phyloP scores from a whole-genome alignment of 2,888 invertebrate species.

The Linnaemya tessellans region DNA sequence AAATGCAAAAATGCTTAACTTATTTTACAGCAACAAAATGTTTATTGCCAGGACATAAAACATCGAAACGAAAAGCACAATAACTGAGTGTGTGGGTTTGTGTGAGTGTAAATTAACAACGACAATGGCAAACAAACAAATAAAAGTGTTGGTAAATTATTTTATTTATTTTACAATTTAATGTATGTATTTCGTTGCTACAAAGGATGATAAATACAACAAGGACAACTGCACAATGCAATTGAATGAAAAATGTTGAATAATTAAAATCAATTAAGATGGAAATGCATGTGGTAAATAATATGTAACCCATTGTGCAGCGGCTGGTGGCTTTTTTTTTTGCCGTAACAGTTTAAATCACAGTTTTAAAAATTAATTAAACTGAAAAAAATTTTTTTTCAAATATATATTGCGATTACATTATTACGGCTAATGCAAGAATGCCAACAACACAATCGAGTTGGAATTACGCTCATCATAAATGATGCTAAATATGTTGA shows the following conservation, averaged over 20 bases:
- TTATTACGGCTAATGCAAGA: no score
- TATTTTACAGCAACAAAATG: slow-evolving; percentile 40
- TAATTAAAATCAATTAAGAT: slow-evolving; percentile 66
- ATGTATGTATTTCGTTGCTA: slow-evolving; percentile 43
- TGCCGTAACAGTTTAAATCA: neutral
- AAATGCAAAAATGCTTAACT: slow-evolving; percentile 64
- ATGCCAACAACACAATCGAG: no score
- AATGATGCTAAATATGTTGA: no score
- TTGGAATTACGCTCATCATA: no score
- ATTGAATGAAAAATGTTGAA: slow-evolving; percentile 42
- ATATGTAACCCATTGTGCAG: slow-evolving; percentile 12
- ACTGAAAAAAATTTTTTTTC: neutral
- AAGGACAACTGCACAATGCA: slow-evolving; percentile 16
- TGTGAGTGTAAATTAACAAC: slow-evolving; percentile 37
- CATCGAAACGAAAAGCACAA: slow-evolving; percentile 51
- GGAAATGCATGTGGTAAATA: slow-evolving; percentile 30
- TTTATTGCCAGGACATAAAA: slow-evolving; percentile 26
- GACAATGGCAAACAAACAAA: slow-evolving; percentile 54
- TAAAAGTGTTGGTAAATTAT: slow-evolving; percentile 53
- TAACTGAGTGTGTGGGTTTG: neutral
- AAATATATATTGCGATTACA: no score
- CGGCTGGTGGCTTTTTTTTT: neutral
- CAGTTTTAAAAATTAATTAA: neutral
- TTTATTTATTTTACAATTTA: slow-evolving; percentile 55
- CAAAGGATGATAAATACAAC: slow-evolving; percentile 36